phyloP scores from a whole-genome alignment of 2,113 vertebrate genomes.

The Dascyllus trimaculatus region DNA sequence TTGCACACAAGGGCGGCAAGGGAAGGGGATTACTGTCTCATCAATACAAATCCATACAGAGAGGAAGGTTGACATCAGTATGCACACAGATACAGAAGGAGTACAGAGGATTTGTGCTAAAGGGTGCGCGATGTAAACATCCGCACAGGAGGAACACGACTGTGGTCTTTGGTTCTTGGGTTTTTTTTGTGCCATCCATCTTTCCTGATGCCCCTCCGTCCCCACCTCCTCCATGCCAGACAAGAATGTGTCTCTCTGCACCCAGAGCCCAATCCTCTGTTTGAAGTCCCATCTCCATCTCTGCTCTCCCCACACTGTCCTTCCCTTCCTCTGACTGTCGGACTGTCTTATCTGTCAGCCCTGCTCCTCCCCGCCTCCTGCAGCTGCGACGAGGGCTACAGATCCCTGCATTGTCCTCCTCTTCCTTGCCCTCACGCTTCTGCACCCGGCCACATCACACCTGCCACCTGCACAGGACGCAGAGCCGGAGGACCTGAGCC shows the following conservation, averaged over 20 bases:
- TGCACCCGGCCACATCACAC: constrained; percentile 81
- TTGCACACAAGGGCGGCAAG: constrained; percentile 74
- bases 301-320: constrained; percentile 60
- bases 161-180: constrained; percentile 48
- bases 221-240: constrained; percentile 61
- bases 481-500: constrained; percentile 54
- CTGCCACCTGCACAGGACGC: constrained; percentile 84
- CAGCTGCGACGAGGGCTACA: constrained; percentile 82
- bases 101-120: constrained; percentile 38
- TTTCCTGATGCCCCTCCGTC: constrained; percentile 36
- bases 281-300: constrained; percentile 83
- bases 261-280: constrained; percentile 76
- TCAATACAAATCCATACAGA: constrained; percentile 79
- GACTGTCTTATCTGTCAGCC: constrained; percentile 76
- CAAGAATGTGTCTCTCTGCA: constrained; percentile 84
- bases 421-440: constrained; percentile 73
- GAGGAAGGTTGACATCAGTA: constrained; percentile 75
- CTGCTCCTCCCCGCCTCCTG: constrained; percentile 72
- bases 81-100: constrained; percentile 60
- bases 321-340: constrained; percentile 66
- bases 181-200: constrained; percentile 51
- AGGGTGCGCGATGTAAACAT: constrained; percentile 54
- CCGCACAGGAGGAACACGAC: constrained; percentile 25
- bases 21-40: constrained; percentile 83
- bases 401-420: constrained; percentile 80